A percentile compares a stretch with the other conserved stretches of the same genome.
Evolutionary conservation across 2,113 vertebrate species (phyloP).

Genomic region (Bagarius yarrelli): DNA sequence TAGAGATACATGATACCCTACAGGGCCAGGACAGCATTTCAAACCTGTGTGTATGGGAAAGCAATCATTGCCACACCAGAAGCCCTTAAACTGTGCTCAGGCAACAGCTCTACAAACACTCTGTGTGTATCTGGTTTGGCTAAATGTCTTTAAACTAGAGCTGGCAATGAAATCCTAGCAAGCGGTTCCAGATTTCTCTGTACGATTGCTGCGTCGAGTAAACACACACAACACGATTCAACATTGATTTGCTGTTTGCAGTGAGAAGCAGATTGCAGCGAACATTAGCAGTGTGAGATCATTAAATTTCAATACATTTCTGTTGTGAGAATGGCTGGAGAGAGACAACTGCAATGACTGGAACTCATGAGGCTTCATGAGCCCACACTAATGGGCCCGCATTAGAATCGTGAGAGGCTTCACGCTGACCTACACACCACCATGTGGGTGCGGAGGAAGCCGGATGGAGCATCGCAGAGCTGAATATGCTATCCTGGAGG

Average conservation of each 20-base stretch:
- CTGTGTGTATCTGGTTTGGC: neutral
- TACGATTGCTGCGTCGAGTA: constrained; percentile 31
- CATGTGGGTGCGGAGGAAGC: neutral
- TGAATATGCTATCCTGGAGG: neutral
- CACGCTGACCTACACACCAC: constrained; percentile 22
- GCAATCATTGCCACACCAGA: neutral
- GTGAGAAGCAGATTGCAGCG: constrained; percentile 37
- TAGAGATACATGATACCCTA: neutral
- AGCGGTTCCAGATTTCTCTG: constrained; percentile 25
- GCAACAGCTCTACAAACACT: constrained; percentile 9
- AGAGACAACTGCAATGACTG: constrained; percentile 25
- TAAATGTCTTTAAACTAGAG: neutral
- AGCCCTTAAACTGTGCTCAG: neutral
- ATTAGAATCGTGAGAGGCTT: constrained; percentile 23
- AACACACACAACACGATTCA: constrained; percentile 42
- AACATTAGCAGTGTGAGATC: constrained; percentile 49
- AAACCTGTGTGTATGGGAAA: neutral
- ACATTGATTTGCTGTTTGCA: constrained; percentile 32
- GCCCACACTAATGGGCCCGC: constrained; percentile 37
- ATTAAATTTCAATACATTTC: constrained; percentile 52
- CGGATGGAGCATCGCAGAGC: neutral
- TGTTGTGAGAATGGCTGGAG: constrained; percentile 36
- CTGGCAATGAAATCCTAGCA: neutral
- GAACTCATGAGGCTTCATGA: constrained; percentile 39
- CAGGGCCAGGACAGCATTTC: neutral